Evolutionary conservation across 2,888 invertebrate genomes (phyloP), one percentile per base, ranked within the genome.

Genomic region (Rhodophaea formosa): DNA sequence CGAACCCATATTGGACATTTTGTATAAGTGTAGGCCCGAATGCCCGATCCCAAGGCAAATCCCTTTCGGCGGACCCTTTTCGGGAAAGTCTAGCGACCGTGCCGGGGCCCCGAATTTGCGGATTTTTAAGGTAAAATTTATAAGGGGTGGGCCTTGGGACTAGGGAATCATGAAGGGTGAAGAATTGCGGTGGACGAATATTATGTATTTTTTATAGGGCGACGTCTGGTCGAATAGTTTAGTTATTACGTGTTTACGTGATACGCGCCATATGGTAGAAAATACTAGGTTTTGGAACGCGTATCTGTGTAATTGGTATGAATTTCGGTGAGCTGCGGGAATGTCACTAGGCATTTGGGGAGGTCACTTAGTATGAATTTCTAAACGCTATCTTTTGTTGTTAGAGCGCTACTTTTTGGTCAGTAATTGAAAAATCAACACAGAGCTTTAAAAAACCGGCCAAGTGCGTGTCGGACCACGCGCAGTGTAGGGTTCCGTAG

Each of bases 81-180:
- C 71, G 81, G 79, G 81, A 83, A 86, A 85, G 85, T 85, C 81
- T 78, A 63, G 72, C 74, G 82, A 81, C 86, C 88, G 89, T 88
- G 85, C 88, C 86, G 68, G 75, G 75, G 80, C 74, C 80, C 86
- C 86, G 87, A 88, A 89, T 90, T 91, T 89, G 89, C 86, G 90
- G 90, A 91, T 91, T 91, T 91, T 91, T 91, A 89, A 91, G 89
- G 89, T 88, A 84, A 86, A 90, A 90, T 90, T 89, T 90, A 90
- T 90, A 87, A 82, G 86, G 83, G 81, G 79, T 75, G 74, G 71
- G 73, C 23, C 23, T 23, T 71, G 68, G 64, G 67, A 63, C 61
- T 62, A 61, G 62, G 47, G 39, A 53, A 59, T 49, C 58, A 45
- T 52, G 55, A 42, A 47, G 68, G 62, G 66, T 62, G 69, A 64